Evolutionary conservation across 2,113 vertebrate genomes (phyloP), one percentile per base, ranked within the genome.

Genomic region (Cyanoramphus novaezelandiae): DNA sequence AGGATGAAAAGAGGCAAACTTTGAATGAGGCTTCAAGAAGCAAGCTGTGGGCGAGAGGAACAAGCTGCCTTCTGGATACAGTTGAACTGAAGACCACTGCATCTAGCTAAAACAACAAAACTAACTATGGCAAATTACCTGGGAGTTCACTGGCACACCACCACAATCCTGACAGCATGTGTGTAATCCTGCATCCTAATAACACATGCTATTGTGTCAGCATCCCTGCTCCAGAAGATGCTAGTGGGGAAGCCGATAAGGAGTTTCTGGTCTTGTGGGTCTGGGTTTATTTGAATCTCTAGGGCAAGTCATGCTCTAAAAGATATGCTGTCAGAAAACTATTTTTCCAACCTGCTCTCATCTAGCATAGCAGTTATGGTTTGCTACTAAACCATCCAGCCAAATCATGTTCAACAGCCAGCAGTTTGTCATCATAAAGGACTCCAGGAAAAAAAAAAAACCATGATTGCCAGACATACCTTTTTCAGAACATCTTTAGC

Each of bases 301-400:
- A 68, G 52, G 33, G 27, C 33, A 88, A 94, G 77, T 59, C 64
- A 83, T 27, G 18, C 37, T 78, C 60, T 37, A 75, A 90, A 93
- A 88, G 60, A 97, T 53, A 90, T 0, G 7, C 43, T 78, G 86
- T 84, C 77, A 86, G 50, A 68, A 88, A 96, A 47, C 55, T 93
- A 35, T 89, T 96, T 88, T 94, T 93, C 86, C 88, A 86, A 86
- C 35, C 72, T 93, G 64, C 64, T 86, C 25, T 93, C 68, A 89
- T 84, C 64, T 69, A 91, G 76, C 72, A 55, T 31, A 93, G 88
- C 77, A 91, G 69, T 90, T 95, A 86, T 37, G 74, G 92, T 88
- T 94, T 96, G 60, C 15, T 1, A 90, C 71, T 75, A 82, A 93
- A 86, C 39, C 75, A 88, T 88, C 46, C 53, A 69, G 55, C 49